Base-by-base conservation (phyloP, 2,797 vertebrate genomes). In the Artibeus jamaicensis region DNA sequence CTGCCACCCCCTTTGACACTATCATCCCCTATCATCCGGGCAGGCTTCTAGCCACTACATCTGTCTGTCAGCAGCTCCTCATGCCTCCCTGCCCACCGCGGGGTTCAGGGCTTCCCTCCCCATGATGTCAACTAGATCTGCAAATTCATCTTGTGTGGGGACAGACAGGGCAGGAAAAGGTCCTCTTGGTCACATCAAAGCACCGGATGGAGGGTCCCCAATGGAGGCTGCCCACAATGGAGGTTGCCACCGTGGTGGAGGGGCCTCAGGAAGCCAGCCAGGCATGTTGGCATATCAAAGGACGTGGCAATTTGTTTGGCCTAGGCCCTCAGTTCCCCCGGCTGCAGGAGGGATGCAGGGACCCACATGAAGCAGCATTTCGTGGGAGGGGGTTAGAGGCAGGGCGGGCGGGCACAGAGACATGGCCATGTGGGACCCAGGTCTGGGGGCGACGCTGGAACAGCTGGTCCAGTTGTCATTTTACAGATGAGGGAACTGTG, bases 11-110 rank as follows among this genome's bases (percentile, higher is more conserved):
- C 0, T 68, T 12, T 50, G 55, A 37, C 46, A 26, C 1, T 1
- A 5, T 14, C n/a, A 29, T 57, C 37, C 1, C 8, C 34, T n/a
- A n/a, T n/a, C n/a, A n/a, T 3, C 26, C 5, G 2, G 8, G 34
- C 16, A 74, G 86, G 46, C 34, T 53, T 32, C 8, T 5, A 9
- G 57, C 0, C 0, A 53, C 32, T 3, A 11, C 5, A 2, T 8
- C 57, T 34, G 32, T 22, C 34, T 29, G 57, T 1, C 18, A 7
- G 24, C 11, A 48, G 74, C 67, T 32, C 19, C 26, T 70, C 46
- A 53, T 46, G 53, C 65, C 24, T 39, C 65, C 46, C n/a, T 14
- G 34, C 48, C 39, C 83, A 70, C 46, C 8, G 46, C 3, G 9
- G 53, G 34, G 22, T 32, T 42, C 59, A 18, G 74, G 18, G 22